A percentile compares a stretch with the other conserved stretches of the same genome.
Evolutionary conservation across 2,113 vertebrate species (phyloP).

Genomic region (Chamaea fasciata): DNA sequence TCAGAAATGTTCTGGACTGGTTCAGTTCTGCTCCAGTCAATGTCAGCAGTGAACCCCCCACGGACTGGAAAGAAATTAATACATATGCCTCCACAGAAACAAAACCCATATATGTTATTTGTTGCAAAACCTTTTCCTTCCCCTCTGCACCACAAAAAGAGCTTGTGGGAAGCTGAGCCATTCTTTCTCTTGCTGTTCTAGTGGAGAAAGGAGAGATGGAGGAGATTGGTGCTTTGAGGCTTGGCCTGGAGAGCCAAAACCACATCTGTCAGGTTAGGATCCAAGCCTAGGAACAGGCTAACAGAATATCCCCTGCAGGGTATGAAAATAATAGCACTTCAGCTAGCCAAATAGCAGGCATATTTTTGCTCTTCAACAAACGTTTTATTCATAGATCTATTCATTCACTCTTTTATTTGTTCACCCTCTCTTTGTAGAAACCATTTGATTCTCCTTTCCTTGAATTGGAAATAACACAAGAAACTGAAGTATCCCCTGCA

Average conservation of each 20-base stretch:
- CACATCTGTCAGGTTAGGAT: constrained; percentile 38
- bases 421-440: neutral
- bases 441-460: neutral
- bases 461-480: neutral
- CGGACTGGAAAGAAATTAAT: neutral
- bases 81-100: neutral
- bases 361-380: constrained; percentile 43
- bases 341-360: constrained; percentile 36
- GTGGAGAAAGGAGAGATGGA: neutral
- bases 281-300: neutral
- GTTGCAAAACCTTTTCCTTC: constrained; percentile 8
- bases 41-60: neutral
- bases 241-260: constrained; percentile 18
- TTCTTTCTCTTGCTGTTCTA: neutral
- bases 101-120: neutral
- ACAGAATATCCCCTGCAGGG: constrained; percentile 23
- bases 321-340: constrained; percentile 44
- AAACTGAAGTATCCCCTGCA: neutral
- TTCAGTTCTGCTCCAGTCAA: neutral
- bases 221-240: neutral
- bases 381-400: constrained; percentile 43
- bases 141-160: constrained; percentile 8
- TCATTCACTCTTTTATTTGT: constrained; percentile 50
- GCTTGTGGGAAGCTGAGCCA: neutral
- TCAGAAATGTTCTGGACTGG: neutral